Evolutionary conservation across 2,888 invertebrate genomes (phyloP), one percentile per base, ranked within the genome.

Genomic region (Pollenia amentaria): DNA sequence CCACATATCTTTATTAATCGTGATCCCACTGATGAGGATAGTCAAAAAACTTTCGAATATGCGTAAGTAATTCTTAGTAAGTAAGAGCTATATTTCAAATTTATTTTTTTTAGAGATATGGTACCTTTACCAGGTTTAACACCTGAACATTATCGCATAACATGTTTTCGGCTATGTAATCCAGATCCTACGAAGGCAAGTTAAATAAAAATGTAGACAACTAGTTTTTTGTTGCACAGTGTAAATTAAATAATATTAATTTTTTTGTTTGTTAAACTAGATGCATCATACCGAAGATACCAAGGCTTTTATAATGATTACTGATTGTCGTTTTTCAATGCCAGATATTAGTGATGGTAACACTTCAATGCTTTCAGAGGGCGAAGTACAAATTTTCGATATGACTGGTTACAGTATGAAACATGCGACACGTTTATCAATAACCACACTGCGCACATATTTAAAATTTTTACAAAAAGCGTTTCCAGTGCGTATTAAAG

Each of bases 321-420:
- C 95, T 1, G 96, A 96, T 90, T 95, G 95, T 62, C 94, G 96
- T 18, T 92, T 92, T 40, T 82, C 89, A 18, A 90, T 89, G 62
- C 88, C 87, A 10, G 92, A 92, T 70, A n/a, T 82, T 8, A 89
- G 88, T 78, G 44, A 78, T 9, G 65, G 67, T 2, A 65, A 85
- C 7, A 82, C 84, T 12, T 42, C 57, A 48, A 29, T 81, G 40
- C 84, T 92, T 51, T 91, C 92, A 11, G 89, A 10, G 48, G 96
- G 96, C 7, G 96, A 96, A 91, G 94, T 96, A 64, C 96, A 96
- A 0, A 95, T 96, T 67, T 96, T 96, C 88, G 96, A 96, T 90
- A 95, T 96, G 91, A 94, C 94, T 0, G 95, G 96, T 77, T 95
- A 95, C 21, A 94, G 95, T 0, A 92, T 96, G 86, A 95, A 95